phyloP scores from a whole-genome alignment of 2,797 vertebrate genomes.

The Karalla daura region DNA sequence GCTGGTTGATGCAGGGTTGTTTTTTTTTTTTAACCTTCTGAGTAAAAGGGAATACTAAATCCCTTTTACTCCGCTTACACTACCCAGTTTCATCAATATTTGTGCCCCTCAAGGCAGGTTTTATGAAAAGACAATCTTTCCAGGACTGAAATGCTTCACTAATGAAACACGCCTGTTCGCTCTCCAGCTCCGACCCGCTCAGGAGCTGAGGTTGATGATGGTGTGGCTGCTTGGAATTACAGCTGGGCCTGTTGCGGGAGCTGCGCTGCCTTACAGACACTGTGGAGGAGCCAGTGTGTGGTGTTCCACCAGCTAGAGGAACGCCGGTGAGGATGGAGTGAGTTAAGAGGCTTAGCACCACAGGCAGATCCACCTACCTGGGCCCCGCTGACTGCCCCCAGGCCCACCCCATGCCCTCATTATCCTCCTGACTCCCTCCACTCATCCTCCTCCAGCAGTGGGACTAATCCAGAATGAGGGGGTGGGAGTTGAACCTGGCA shows the following conservation, averaged over 20 bases:
- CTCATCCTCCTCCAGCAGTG: slow-evolving; percentile 63
- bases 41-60: not conserved
- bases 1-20: too few relatives aligned
- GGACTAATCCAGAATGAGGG: slow-evolving; percentile 65
- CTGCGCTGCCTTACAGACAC: slow-evolving; percentile 28
- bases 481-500: slow-evolving; percentile 37
- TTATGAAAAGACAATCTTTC: not conserved
- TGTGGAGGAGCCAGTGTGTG: slow-evolving; percentile 31
- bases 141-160: not conserved
- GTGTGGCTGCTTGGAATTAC: slow-evolving; percentile 52
- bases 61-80: not conserved
- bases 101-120: not conserved
- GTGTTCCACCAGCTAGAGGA: slow-evolving; percentile 41
- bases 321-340: slow-evolving; percentile 50
- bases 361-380: slow-evolving; percentile 70
- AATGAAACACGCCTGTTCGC: slow-evolving; percentile 29
- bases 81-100: not conserved
- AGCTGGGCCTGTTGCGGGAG: slow-evolving; percentile 42
- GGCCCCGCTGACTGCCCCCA: slow-evolving; percentile 60
- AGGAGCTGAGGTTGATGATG: slow-evolving; percentile 29
- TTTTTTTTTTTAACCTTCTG: too few relatives aligned
- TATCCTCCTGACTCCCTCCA: slow-evolving; percentile 68
- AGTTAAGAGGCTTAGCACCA: slow-evolving; percentile 72
- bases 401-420: slow-evolving; percentile 72
- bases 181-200: slow-evolving; percentile 32